These are phyloP conservation scores for Nephotettix cincticeps DNA, from an alignment of 1,140 invertebrate species.

Conservation along the genomic window DNA sequence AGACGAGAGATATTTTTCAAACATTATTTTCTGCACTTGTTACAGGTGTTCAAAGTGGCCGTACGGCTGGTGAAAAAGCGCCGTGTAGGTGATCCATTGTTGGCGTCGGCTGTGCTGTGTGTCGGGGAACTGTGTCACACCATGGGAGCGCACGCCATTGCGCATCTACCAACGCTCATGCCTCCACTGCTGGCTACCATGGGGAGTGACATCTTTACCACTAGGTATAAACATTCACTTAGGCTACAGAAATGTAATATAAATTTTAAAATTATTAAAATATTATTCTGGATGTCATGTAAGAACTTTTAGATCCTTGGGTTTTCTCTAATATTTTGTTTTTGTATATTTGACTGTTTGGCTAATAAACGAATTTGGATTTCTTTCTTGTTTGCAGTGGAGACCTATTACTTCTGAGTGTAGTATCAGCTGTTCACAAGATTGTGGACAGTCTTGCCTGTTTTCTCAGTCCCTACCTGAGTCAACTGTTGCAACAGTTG, in stretches of 20 bases:
- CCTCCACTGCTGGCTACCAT: slow-evolving; percentile 60
- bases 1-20: too few species aligned
- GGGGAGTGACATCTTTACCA: background rate
- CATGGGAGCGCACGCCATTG: slow-evolving; percentile 70
- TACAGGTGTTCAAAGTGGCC: background rate
- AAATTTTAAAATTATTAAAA: too few species aligned
- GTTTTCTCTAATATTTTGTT: too few species aligned
- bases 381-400: slow-evolving; percentile 18
- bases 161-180: slow-evolving; percentile 72
- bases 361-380: too few species aligned
- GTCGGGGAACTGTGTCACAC: slow-evolving; percentile 74
- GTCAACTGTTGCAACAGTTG: slow-evolving; percentile 68
- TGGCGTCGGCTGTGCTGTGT: slow-evolving; percentile 74
- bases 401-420: slow-evolving; percentile 49
- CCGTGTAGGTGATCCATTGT: slow-evolving; percentile 53
- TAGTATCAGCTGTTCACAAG: slow-evolving; percentile 74
- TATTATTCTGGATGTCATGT: too few species aligned
- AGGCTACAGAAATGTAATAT: too few species aligned
- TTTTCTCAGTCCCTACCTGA: slow-evolving; percentile 82
- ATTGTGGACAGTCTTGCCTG: slow-evolving; percentile 75
- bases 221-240: background rate
- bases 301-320: too few species aligned
- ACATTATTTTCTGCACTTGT: too few species aligned
- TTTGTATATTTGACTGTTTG: too few species aligned
- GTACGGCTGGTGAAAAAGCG: slow-evolving; percentile 23